Conservation (phyloP, 2,888 invertebrate genomes). For the Cheilosia grossa region DNA sequence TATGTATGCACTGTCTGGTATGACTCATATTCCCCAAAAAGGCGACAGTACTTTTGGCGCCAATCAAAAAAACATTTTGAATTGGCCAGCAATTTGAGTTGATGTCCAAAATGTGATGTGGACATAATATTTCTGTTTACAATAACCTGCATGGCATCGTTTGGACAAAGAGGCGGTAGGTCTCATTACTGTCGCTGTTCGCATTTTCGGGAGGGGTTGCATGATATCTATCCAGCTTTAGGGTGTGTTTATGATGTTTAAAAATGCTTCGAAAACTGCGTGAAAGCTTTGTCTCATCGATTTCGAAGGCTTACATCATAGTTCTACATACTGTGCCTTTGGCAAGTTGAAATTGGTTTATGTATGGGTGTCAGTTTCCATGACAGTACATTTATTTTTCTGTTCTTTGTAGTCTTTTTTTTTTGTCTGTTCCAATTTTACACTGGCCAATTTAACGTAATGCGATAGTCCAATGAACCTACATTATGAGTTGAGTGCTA, state of each 20-base stretch:
- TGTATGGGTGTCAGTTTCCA: slow-evolving; percentile 6
- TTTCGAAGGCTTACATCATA: slow-evolving; percentile 28
- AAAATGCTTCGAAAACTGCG: neutral
- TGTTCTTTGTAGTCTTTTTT: neutral
- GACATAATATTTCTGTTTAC: too few relatives aligned
- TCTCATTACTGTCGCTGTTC: neutral
- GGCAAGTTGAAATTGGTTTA: slow-evolving; percentile 2
- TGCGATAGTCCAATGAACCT: slow-evolving; percentile 13
- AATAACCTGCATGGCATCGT: too few relatives aligned
- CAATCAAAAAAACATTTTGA: neutral
- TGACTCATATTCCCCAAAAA: neutral
- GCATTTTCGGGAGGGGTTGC: too few relatives aligned
- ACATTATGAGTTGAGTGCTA: neutral
- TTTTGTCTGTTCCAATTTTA: neutral
- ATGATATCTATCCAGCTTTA: neutral
- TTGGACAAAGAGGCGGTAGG: too few relatives aligned
- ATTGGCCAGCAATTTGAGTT: neutral
- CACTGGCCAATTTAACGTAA: neutral
- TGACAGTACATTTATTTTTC: neutral
- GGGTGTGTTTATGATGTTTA: slow-evolving; percentile 11
- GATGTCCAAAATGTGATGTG: too few relatives aligned
- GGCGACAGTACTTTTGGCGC: neutral
- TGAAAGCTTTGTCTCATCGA: slow-evolving; percentile 35
- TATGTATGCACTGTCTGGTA: neutral
- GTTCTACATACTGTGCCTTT: neutral